These are phyloP conservation scores for Piprites chloris DNA, from an alignment of 2,113 vertebrate genomes.

Conservation along the genomic window DNA sequence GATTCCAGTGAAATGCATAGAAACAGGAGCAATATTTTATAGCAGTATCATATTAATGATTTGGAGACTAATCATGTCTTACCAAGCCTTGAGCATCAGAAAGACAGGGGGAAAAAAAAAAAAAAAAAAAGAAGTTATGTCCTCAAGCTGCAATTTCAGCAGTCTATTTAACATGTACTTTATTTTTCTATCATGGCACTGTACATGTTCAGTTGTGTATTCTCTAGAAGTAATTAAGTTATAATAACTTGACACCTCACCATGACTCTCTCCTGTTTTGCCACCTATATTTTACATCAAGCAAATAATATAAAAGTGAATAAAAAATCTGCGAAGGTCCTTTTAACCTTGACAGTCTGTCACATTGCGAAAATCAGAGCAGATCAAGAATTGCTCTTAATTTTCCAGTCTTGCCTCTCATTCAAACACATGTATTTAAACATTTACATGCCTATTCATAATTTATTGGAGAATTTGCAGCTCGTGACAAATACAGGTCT, in stretches of 20 bases:
- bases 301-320: neutral
- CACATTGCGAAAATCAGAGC: neutral
- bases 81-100: neutral
- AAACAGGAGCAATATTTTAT: neutral
- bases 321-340: constrained; percentile 8
- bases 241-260: neutral
- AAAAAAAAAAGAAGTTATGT: neutral
- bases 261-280: neutral
- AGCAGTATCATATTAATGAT: neutral
- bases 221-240: constrained; percentile 24
- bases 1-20: neutral
- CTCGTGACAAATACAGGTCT: constrained; percentile 15
- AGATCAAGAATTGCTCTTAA: constrained; percentile 1
- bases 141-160: neutral
- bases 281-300: neutral
- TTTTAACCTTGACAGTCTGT: constrained; percentile 35
- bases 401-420: constrained; percentile 1
- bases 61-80: neutral
- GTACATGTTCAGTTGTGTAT: neutral
- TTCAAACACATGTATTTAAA: constrained; percentile 26
- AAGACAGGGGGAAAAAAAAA: too few species aligned
- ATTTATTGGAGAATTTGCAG: constrained; percentile 36
- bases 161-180: neutral
- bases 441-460: constrained; percentile 45
- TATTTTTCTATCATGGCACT: neutral